These are phyloP conservation scores for Loxodonta africana DNA, from an alignment of 2,113 vertebrate species.

Conservation along the genomic window DNA sequence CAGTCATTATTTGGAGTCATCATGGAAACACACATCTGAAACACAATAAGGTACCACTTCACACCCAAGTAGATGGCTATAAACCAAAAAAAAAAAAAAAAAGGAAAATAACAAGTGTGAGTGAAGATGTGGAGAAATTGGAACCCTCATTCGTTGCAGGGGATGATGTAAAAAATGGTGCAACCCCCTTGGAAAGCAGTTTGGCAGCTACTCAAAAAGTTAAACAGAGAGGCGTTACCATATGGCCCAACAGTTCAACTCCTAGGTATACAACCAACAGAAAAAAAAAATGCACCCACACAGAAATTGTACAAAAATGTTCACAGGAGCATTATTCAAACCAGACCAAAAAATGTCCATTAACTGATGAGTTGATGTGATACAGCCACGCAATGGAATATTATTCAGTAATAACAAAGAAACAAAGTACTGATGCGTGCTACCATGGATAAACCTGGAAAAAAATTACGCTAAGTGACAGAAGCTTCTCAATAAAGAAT, in stretches of 20 bases:
- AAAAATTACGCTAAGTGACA: neutral
- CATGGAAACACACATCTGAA: too few species aligned
- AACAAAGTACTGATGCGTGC: neutral
- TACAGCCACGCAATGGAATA: neutral
- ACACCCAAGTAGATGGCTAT: too few species aligned
- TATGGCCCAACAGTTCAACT: neutral
- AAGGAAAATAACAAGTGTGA: neutral
- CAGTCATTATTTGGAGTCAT: too few species aligned
- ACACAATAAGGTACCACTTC: too few species aligned
- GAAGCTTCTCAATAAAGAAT: neutral
- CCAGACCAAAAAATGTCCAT: neutral
- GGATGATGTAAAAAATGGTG: neutral
- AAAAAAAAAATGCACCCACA: neutral
- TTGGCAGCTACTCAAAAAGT: neutral
- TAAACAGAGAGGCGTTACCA: neutral
- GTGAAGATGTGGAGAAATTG: too few species aligned
- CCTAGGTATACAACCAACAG: neutral
- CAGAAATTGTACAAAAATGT: neutral
- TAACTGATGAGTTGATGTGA: neutral
- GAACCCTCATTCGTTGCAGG: neutral
- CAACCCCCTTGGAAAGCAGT: neutral
- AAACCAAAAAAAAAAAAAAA: neutral
- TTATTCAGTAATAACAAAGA: neutral
- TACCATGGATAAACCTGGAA: neutral
- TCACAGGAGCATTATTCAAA: neutral